Base-by-base conservation (phyloP, 2,888 invertebrate genomes). In the Drosophila borborema region DNA sequence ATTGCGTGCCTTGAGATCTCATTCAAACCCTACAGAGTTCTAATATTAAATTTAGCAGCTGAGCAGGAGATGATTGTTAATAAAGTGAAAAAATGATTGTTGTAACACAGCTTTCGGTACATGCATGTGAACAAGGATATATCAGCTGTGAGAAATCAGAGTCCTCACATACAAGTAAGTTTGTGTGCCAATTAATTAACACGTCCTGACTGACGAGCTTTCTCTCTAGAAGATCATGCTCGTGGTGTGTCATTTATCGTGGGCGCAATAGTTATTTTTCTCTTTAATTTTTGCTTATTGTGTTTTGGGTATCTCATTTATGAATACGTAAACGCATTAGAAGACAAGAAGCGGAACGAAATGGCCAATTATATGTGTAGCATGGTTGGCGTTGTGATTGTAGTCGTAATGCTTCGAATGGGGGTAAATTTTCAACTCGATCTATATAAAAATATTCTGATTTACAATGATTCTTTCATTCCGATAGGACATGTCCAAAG, bases 401-500 rank as follows among this genome's bases (percentile, higher is more conserved):
- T 76, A 20, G 7, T 64, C 5, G 2, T 45, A 12, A 20, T 87
- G 0, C 16, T 59, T 12, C 36, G 23, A 0, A 12, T 41, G 18
- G 82, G 76, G 28, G 86, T 86, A 73, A 20, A 67, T 76, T 73
- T 41, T 1, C 8, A 8, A 8, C 2, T 9, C 28, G 14, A 41
- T 7, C 10, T 6, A 46, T 16, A 12, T 10, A 2, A 10, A 20
- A n/a, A 9, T 45, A 9, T 8, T 8, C 0, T 36, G n/a, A 23
- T 16, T 38, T 14, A 28, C 20, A 18, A 2, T 38, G 0, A 16
- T 8, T n/a, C 34, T 60, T 16, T n/a, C 18, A 14, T n/a, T n/a
- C n/a, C 18, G 5, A 7, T 65, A 89, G 86, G 86, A 86, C 38
- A n/a, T 72, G 1, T 77, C 86, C 3, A 54, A n/a, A 51, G 54